Evolutionary conservation across 2,797 vertebrate genomes (phyloP), one percentile per base, ranked within the genome.

Genomic region (Bradypodion ventrale): DNA sequence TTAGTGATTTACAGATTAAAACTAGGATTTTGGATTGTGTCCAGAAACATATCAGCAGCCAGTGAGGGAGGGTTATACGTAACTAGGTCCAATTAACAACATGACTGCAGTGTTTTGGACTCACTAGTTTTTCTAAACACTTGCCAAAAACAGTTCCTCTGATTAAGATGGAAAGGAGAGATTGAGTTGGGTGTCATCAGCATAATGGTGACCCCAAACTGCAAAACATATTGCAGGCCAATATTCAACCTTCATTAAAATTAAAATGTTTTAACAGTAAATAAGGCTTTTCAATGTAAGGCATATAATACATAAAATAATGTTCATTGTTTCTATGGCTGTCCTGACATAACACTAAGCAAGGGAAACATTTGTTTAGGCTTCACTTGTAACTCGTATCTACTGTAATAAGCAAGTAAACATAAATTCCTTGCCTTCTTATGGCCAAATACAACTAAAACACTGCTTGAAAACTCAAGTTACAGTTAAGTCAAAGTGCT

Each of bases 281-380:
- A 62, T 44, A 73, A 62, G 60, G 46, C 10, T n/a, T 62, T 60
- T 62, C 60, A 78, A 62, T 40, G 44, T 85, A 62, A 88, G 68
- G 62, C 6, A 37, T 2, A n/a, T 8, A 80, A 75, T 75, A 42
- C 27, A 83, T 42, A 65, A 75, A 68, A 74, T 63, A 56, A 83
- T 76, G n/a, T 37, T 7, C 37, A 70, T 52, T 63, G 29, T 40
- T 72, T 80, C 62, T 66, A 42, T 27, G 35, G 37, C 32, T 70
- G 21, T 23, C 37, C 27, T 70, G 7, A 70, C 12, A 42, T 42
- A 70, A 69, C 19, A 40, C 4, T 70, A 70, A 70, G 7, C 40
- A 23, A 42, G 0, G 66, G 9, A 70, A 42, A 25, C 69, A 42
- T 27, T 42, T 42, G 37, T 42, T 70, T 42, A 70, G 37, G 32